A percentile compares a stretch with the other conserved stretches of the same genome.
Conservation (phyloP, 2,113 vertebrate species). For the Python bivittatus region DNA sequence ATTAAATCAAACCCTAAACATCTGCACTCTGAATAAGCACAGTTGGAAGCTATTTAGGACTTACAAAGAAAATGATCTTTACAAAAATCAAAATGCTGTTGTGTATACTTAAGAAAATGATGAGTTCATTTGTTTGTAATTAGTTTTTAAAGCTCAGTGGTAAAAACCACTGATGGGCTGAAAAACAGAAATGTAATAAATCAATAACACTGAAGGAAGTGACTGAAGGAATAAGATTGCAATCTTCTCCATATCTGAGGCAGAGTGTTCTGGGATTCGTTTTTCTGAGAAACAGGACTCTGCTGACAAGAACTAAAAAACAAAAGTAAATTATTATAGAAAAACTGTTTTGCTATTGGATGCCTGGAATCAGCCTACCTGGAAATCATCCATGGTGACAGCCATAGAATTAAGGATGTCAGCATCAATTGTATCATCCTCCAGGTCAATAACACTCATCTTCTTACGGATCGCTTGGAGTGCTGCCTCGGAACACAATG, state of each 20-base stretch:
- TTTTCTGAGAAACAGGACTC: background rate
- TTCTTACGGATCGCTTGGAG: conserved; percentile 98
- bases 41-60: conserved; percentile 92
- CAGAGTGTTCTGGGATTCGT: background rate
- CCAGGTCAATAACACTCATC: conserved; percentile 98
- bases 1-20: conserved; percentile 82
- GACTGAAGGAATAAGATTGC: conserved; percentile 32
- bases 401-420: conserved; percentile 98
- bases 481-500: conserved; percentile 96
- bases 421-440: conserved; percentile 98
- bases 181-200: conserved; percentile 99
- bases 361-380: conserved; percentile 76
- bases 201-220: conserved; percentile 99
- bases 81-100: conserved; percentile 99
- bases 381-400: conserved; percentile 99
- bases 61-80: conserved; percentile 94
- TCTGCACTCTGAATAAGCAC: conserved; percentile 80
- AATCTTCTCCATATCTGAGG: background rate
- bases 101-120: conserved; percentile 98
- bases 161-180: conserved; percentile 97
- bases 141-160: conserved; percentile 98
- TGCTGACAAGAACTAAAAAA: background rate
- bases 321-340: background rate
- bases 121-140: conserved; percentile 99
- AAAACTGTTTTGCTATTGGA: background rate